Conservation (phyloP, 2,888 invertebrate species). For the Embidobia sp. region DNA sequence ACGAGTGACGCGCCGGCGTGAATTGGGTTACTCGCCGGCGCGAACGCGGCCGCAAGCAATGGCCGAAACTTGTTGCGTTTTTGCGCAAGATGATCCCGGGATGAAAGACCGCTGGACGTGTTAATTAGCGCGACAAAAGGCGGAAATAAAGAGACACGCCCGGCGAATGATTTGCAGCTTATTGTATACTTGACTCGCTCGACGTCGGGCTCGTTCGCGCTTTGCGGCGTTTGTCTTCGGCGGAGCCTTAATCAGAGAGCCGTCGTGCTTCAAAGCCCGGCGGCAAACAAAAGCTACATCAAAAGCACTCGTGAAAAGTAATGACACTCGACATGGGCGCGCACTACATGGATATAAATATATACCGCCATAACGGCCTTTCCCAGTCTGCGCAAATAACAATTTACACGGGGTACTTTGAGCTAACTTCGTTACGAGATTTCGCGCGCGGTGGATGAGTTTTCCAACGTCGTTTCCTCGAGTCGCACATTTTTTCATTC, state of each 20-base stretch:
- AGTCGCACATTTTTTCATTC: conserved; percentile 19
- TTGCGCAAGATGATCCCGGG: conserved; percentile 15
- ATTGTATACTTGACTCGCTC: conserved; percentile 64
- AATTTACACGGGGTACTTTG: conserved; percentile 56
- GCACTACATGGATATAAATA: conserved; percentile 39
- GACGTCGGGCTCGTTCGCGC: conserved; percentile 22
- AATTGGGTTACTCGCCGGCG: conserved; percentile 39
- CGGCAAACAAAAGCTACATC: conserved; percentile 66
- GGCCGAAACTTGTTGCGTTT: conserved; percentile 46
- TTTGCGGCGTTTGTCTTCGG: conserved; percentile 58
- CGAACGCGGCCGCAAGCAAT: background rate
- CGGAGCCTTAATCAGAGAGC: conserved; percentile 62
- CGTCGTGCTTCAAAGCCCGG: conserved; percentile 59
- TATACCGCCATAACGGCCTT: conserved; percentile 47
- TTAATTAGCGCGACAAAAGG: conserved; percentile 53
- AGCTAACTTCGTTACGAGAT: conserved; percentile 53
- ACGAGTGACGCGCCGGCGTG: conserved; percentile 36
- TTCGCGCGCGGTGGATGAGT: conserved; percentile 32
- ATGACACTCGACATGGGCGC: conserved; percentile 63
- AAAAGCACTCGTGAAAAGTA: conserved; percentile 66
- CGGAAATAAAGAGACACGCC: conserved; percentile 47
- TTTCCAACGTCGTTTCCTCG: conserved; percentile 49
- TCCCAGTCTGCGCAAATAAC: conserved; percentile 61
- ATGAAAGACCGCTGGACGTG: conserved; percentile 38
- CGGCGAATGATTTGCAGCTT: conserved; percentile 60